Evolutionary conservation across 37 sponge, comb jelly and placozoan genomes (phyloP), one percentile per base, ranked within the genome.

Genomic region (Beroe forskalii): DNA sequence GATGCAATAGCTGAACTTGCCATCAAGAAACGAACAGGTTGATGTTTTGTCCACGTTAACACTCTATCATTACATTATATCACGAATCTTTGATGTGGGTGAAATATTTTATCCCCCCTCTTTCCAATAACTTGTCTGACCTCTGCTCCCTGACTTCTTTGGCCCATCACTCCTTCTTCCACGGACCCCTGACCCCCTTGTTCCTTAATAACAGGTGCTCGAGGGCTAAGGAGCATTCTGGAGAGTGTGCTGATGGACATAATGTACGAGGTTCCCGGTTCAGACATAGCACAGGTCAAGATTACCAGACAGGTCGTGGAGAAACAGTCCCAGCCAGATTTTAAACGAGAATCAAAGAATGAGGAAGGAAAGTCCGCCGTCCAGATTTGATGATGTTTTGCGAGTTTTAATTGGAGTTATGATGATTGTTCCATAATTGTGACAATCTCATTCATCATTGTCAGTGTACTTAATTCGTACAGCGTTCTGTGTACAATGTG

Each of bases 191-290:
- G n/a, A n/a, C n/a, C n/a, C n/a, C n/a, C n/a, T n/a, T n/a, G n/a
- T n/a, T n/a, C n/a, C n/a, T n/a, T 48, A 6, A 6, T 48, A 6
- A 48, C 86, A 80, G 86, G 86, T 80, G 86, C 86, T 6, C 1
- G 86, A 12, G 86, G 86, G 9, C 55, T 80, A 37, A 80, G 86
- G 28, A 80, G 86, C 48, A 80, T 80, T 42, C 48, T 80, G 35
- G 86, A 80, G 55, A 89, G 89, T 20, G 67, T 96, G 55, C 86
- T 99, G 60, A 75, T 96, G 72, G 97, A 99, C 6, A 67, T 96
- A 23, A 99, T 99, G 99, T 99, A 94, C 90, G 99, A 99, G 36
- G 93, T 96, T 25, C 99, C 99, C 14, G 95, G 96, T 23, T 95
- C 97, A 8, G 93, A 93, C 61, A 91, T 96, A 0, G 67, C 69